Base-by-base conservation (phyloP, 1,140 invertebrate species). In the Sarcophaga bullata region DNA sequence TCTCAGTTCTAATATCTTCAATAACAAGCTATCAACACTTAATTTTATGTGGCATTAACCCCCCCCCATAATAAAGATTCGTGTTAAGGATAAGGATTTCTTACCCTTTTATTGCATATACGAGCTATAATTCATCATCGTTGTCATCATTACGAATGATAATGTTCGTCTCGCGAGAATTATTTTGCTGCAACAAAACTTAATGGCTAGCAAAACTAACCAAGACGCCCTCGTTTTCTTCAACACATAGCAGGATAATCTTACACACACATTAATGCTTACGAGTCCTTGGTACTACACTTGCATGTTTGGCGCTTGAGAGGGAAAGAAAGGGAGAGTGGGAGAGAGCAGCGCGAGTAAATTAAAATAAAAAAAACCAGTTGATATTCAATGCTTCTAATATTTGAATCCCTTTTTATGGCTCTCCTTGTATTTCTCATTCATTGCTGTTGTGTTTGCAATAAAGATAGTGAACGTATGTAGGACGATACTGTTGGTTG, bases 101-200 rank as follows among this genome's bases (percentile, higher is more conserved):
- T 10, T 13, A 3, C 50, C 13, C 50, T 10, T 52, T 10, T 6
- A 52, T 13, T 52, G 17, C 62, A 68, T 19, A 68, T 19, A 8
- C 8, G 17, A 68, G 19, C n/a, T 9, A 68, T 68, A n/a, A 68
- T 68, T 68, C 62, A 68, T 68, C 62, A 68, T 68, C 62, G 62
- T 68, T 68, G 62, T 68, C 62, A 68, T 68, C 62, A 68, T 68
- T 68, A 68, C 17, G n/a, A 19, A 68, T 68, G n/a, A 68, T 68
- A 68, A 68, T 68, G 62, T 68, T 19, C n/a, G 17, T 68, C 62
- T 68, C 62, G 17, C 19, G 62, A 68, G 62, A 68, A 10, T 68
- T 68, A 68, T 68, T 37, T 37, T 37, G 1, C 25, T 68, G 62
- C 62, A 19, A 68, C n/a, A 25, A 68, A 68, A 68, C 62, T 68